Conservation (phyloP, 2,888 invertebrate species). For the Athalia rosae region DNA sequence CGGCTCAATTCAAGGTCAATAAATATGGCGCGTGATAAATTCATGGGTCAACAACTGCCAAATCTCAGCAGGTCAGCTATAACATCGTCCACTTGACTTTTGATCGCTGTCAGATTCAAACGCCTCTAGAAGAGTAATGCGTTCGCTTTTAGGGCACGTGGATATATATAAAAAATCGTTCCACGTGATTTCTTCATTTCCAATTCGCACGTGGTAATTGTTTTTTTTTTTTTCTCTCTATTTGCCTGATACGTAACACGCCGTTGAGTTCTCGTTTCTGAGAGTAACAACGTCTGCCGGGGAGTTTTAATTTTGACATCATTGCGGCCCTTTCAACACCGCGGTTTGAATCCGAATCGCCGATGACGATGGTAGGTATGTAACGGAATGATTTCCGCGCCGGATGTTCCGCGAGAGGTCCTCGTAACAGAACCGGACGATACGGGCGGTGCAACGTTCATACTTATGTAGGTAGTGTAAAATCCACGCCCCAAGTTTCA, state of each 20-base stretch:
- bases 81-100: constrained; percentile 36
- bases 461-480: not conserved
- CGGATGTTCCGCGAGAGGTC: constrained; percentile 24
- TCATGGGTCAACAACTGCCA: constrained; percentile 37
- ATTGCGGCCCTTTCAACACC: not conserved
- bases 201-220: not conserved
- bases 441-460: not conserved
- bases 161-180: too few species aligned
- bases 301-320: too few species aligned
- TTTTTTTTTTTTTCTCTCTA: too few species aligned
- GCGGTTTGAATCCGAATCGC: not conserved
- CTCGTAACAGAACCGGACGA: too few species aligned
- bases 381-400: constrained; percentile 30
- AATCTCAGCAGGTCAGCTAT: constrained; percentile 39
- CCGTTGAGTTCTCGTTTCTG: not conserved
- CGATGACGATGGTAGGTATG: constrained; percentile 12
- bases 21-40: constrained; percentile 40
- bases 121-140: not conserved
- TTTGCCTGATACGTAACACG: too few species aligned
- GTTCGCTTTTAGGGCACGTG: not conserved
- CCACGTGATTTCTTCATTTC: too few species aligned
- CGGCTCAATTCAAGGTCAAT: constrained; percentile 20
- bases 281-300: too few species aligned
- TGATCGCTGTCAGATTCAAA: constrained; percentile 18
- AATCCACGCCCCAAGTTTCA: constrained; percentile 30